Percentiles rank a stretch among this genome's conserved stretches.
Evolutionary conservation across 2,888 invertebrate species (phyloP).

Genomic region (Stenodera caucasica): DNA sequence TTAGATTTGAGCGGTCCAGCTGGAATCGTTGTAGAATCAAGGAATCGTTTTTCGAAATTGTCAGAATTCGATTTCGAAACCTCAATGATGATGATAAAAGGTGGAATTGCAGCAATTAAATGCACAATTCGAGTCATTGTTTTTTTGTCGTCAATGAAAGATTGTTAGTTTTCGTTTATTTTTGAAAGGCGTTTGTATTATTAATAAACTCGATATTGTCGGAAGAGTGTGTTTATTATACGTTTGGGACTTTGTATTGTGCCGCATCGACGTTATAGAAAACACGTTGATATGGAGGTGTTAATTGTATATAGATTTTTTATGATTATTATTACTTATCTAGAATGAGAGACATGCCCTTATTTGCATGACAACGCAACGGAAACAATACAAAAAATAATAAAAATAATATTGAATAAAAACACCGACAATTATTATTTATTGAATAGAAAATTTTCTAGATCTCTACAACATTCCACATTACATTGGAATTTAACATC

Average conservation of each 20-base stretch:
- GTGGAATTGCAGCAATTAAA: constrained; percentile 20
- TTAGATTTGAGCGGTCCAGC: no score
- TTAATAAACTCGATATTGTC: constrained; percentile 16
- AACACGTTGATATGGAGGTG: constrained; percentile 35
- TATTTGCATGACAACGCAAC: constrained; percentile 34
- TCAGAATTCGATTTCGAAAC: no score
- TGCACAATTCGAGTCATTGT: not conserved
- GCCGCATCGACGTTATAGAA: constrained; percentile 15
- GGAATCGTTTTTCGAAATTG: no score
- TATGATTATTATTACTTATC: constrained; percentile 32
- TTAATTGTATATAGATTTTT: constrained; percentile 41
- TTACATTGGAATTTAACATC: constrained; percentile 50
- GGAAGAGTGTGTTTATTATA: constrained; percentile 37
- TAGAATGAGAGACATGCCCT: constrained; percentile 31
- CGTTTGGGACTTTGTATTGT: constrained; percentile 25
- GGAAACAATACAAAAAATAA: constrained; percentile 32
- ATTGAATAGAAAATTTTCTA: constrained; percentile 29
- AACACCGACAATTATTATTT: not conserved
- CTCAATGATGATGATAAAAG: constrained; percentile 12
- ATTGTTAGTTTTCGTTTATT: not conserved
- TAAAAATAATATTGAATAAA: not conserved
- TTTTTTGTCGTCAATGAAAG: not conserved
- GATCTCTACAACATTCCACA: constrained; percentile 53
- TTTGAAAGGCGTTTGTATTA: constrained; percentile 16
- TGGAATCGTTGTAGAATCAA: no score